Evolutionary conservation across 2,797 vertebrate genomes (phyloP), one percentile per base, ranked within the genome.

Genomic region (Malacoctenus gilli): DNA sequence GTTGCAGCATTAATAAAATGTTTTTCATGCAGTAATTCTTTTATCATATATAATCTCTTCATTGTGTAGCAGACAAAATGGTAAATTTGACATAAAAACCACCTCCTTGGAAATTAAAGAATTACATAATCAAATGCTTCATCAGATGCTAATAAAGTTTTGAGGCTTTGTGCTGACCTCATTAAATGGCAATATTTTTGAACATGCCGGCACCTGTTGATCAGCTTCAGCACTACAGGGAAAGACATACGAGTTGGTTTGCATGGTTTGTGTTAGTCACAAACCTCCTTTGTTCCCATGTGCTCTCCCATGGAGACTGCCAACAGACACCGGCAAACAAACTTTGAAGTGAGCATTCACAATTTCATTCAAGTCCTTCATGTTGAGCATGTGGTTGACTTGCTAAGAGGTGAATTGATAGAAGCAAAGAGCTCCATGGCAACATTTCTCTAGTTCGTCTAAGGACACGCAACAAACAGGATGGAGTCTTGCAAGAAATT

Each of bases 251-350:
- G 4, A 2, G 3, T 59, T 55, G n/a, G 6, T 35, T 58, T 35
- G 55, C 5, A 2, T 30, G 41, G 25, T 57, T 69, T 53, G 14
- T 15, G 35, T 80, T 58, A 50, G 46, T 60, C 56, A 39, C 2
- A 0, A 10, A 6, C 36, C 0, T 2, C 14, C 52, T 62, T 14
- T 39, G 48, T 79, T 67, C 56, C 50, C 57, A 34, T 39, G 28
- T 31, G n/a, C 19, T 35, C 4, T 67, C 37, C 44, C 51, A 56
- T 59, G 36, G 16, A 53, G 4, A 5, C 47, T 70, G 32, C 55
- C 47, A 72, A 30, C 21, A 57, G 36, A 56, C 23, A 19, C 7
- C 6, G 5, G 14, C 28, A 51, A 59, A 58, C 40, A 69, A 50
- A 43, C 32, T 53, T 52, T 36, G 37, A 14, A 51, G 15, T 39